A percentile compares a stretch with the other conserved stretches of the same genome.
Evolutionary conservation across 2,113 vertebrate genomes (phyloP).

Genomic region (Tricholaema leucomelas): DNA sequence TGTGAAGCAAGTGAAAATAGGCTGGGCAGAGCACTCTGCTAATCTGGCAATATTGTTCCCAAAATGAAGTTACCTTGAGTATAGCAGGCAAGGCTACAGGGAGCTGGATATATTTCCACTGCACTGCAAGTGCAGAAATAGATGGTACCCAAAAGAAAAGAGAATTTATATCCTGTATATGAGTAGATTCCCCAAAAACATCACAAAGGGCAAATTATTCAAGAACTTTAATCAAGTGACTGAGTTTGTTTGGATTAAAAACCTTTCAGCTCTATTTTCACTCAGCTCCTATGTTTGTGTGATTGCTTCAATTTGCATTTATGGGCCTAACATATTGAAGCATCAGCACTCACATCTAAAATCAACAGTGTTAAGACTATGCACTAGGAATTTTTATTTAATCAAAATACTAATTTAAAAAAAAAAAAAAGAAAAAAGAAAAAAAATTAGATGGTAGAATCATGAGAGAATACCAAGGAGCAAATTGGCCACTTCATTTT

Average conservation of each 20-base stretch:
- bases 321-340: conserved; percentile 21
- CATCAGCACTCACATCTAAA: conserved; percentile 22
- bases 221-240: conserved; percentile 46
- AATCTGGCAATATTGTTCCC: not conserved
- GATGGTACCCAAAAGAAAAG: not conserved
- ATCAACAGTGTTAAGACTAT: not conserved
- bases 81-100: not conserved
- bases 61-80: not conserved
- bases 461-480: not conserved
- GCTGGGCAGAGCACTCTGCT: not conserved
- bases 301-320: conserved; percentile 65
- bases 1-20: not conserved
- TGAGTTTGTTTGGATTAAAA: conserved; percentile 49
- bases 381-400: conserved; percentile 57
- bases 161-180: not conserved
- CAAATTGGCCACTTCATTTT: not conserved
- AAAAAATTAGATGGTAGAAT: not conserved
- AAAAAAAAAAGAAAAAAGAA: not conserved
- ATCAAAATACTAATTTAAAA: conserved; percentile 40
- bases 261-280: conserved; percentile 28
- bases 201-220: conserved; percentile 37
- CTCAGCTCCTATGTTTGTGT: conserved; percentile 20
- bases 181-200: conserved; percentile 10
- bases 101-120: not conserved
- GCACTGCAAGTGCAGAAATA: not conserved